A percentile compares a stretch with the other conserved stretches of the same genome.
Conservation (phyloP, 1,140 invertebrate species). For the Scaptodrosophila lebanonensis region DNA sequence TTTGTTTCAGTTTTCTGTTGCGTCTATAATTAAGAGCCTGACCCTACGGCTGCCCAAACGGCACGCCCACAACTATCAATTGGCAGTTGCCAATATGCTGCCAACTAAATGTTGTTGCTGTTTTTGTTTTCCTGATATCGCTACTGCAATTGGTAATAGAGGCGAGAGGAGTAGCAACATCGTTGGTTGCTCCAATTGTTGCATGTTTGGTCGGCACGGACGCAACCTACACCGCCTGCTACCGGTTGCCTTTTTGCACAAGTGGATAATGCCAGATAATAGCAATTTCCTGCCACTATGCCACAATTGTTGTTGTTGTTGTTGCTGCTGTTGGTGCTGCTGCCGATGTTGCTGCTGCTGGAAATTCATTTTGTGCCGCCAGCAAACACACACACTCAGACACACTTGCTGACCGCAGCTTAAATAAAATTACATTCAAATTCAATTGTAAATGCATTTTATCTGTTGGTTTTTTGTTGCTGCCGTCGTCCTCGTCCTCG, state of each 20-base stretch:
- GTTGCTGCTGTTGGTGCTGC: conserved; percentile 60
- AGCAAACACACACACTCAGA: conserved; percentile 31
- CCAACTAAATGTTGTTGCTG: no score
- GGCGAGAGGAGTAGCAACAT: no score
- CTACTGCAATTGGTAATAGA: no score
- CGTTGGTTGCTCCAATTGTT: not conserved
- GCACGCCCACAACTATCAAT: no score
- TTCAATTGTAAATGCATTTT: conserved; percentile 76
- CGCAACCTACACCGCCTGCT: conserved; percentile 27
- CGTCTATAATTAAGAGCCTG: conserved; percentile 54
- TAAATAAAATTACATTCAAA: conserved; percentile 76
- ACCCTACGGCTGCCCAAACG: no score
- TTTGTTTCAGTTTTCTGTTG: not conserved
- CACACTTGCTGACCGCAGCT: conserved; percentile 69
- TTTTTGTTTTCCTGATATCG: no score
- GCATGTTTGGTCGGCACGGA: no score
- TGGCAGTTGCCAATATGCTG: no score
- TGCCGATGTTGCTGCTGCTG: no score
- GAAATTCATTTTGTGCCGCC: not conserved
- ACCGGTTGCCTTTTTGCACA: conserved; percentile 46
- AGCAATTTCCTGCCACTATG: conserved; percentile 72
- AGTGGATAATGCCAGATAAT: conserved; percentile 75
- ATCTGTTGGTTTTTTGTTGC: conserved; percentile 67
- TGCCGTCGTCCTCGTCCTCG: conserved; percentile 8
- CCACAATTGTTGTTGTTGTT: no score